Conservation (phyloP, 2,888 invertebrate genomes). For the Incurvaria masculella region DNA sequence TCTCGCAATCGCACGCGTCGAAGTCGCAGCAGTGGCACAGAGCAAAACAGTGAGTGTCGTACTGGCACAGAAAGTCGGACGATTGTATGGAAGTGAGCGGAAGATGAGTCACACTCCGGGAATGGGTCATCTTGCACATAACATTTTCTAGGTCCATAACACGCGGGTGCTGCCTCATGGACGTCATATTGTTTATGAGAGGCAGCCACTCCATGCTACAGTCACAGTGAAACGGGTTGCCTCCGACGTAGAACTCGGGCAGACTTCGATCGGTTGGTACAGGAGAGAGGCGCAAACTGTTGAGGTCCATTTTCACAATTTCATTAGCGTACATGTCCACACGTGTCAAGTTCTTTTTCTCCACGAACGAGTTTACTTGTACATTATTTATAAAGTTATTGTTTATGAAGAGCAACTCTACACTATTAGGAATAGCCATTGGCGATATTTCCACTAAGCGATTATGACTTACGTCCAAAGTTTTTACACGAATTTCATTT, state of each 20-base stretch:
- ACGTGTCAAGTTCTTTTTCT: conserved; percentile 77
- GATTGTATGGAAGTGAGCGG: conserved; percentile 72
- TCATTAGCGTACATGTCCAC: conserved; percentile 90
- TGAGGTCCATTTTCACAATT: conserved; percentile 76
- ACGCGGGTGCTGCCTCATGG: conserved; percentile 74
- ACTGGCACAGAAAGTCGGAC: conserved; percentile 86
- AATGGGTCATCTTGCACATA: conserved; percentile 81
- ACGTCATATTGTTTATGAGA: conserved; percentile 79
- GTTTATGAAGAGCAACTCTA: conserved; percentile 84
- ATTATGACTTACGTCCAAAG: conserved; percentile 87
- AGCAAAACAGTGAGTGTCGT: conserved; percentile 87
- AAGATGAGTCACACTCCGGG: conserved; percentile 74
- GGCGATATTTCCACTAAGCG: conserved; percentile 75
- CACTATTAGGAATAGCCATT: conserved; percentile 81
- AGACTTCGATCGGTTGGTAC: conserved; percentile 66
- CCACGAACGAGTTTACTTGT: conserved; percentile 79
- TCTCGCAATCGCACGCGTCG: conserved; percentile 93
- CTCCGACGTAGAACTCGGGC: conserved; percentile 88
- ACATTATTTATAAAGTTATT: conserved; percentile 82
- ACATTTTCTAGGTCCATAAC: conserved; percentile 88
- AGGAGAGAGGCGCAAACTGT: conserved; percentile 71
- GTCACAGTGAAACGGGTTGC: conserved; percentile 92
- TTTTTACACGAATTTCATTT: conserved; percentile 74
- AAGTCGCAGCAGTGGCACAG: conserved; percentile 94
- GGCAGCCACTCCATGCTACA: conserved; percentile 96